phyloP scores from a whole-genome alignment of 2,888 invertebrate genomes.

The Ormyrus pomaceus region DNA sequence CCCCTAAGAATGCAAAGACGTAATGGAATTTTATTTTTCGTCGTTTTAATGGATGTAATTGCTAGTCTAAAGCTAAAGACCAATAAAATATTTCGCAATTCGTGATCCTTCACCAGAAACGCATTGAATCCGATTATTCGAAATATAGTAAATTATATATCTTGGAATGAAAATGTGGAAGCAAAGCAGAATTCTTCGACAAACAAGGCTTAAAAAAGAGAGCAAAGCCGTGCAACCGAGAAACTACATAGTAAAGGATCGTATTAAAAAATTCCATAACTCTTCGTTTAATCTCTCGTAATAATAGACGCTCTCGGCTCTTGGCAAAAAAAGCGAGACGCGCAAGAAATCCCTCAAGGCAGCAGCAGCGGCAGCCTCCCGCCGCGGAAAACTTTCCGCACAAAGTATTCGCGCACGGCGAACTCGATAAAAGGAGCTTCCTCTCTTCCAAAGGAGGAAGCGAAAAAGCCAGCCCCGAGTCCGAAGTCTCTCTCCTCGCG shows the following conservation, averaged over 20 bases:
- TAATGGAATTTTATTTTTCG: too few relatives aligned
- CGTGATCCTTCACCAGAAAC: too few relatives aligned
- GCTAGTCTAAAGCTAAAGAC: too few relatives aligned
- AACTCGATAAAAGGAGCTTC: slow-evolving; percentile 29
- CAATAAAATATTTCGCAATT: too few relatives aligned
- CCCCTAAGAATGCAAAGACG: too few relatives aligned
- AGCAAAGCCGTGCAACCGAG: too few relatives aligned
- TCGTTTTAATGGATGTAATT: too few relatives aligned
- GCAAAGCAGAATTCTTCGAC: too few relatives aligned
- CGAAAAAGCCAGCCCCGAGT: background rate
- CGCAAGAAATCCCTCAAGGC: slow-evolving; percentile 22
- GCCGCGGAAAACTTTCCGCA: background rate
- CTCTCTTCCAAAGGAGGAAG: background rate
- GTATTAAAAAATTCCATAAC: slow-evolving; percentile 50
- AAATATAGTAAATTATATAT: too few relatives aligned
- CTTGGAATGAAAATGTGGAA: too few relatives aligned
- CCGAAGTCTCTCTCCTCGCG: too few relatives aligned
- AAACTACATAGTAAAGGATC: background rate
- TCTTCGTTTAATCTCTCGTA: slow-evolving; percentile 42
- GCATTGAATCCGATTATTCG: too few relatives aligned
- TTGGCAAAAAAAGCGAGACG: background rate
- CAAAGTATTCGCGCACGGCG: slow-evolving; percentile 22
- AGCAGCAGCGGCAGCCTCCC: background rate
- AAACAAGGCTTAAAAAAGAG: background rate
- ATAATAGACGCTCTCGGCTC: slow-evolving; percentile 15